These are phyloP conservation scores for Gryon sp. DNA, from an alignment of 1,140 invertebrate genomes.

Conservation along the genomic window DNA sequence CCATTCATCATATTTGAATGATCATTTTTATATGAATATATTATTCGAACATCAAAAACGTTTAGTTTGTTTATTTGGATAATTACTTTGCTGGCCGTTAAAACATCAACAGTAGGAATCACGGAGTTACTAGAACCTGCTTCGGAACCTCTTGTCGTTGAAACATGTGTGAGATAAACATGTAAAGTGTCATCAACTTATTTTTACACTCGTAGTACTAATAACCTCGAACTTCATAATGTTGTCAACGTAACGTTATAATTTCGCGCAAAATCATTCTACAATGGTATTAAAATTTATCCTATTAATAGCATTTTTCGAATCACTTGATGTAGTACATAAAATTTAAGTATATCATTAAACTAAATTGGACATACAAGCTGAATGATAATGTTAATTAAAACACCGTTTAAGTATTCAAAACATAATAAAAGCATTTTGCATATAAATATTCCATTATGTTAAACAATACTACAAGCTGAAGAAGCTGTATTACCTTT, in stretches of 20 bases:
- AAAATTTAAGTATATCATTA: too few species aligned
- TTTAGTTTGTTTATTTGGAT: background rate
- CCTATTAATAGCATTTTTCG: too few species aligned
- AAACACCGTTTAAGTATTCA: too few species aligned
- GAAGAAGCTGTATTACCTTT: too few species aligned
- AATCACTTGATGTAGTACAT: too few species aligned
- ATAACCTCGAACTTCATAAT: background rate
- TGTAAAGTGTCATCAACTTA: background rate
- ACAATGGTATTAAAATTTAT: too few species aligned
- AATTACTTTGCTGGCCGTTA: background rate
- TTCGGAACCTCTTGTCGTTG: background rate
- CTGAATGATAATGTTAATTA: too few species aligned
- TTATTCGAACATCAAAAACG: background rate
- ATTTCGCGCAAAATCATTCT: background rate
- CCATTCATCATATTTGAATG: background rate
- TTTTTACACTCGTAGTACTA: background rate
- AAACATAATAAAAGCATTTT: too few species aligned
- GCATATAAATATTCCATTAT: too few species aligned
- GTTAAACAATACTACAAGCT: too few species aligned
- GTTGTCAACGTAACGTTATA: background rate
- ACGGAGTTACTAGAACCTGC: background rate
- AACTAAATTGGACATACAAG: too few species aligned
- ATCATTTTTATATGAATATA: background rate
- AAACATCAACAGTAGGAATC: background rate
- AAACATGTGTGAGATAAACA: constrained; percentile 2